Percentiles rank a stretch among this genome's conserved stretches.
These are phyloP conservation scores for Doryteuthis pealeii DNA, from an alignment of 1,140 invertebrate species.

Conservation along the genomic window DNA sequence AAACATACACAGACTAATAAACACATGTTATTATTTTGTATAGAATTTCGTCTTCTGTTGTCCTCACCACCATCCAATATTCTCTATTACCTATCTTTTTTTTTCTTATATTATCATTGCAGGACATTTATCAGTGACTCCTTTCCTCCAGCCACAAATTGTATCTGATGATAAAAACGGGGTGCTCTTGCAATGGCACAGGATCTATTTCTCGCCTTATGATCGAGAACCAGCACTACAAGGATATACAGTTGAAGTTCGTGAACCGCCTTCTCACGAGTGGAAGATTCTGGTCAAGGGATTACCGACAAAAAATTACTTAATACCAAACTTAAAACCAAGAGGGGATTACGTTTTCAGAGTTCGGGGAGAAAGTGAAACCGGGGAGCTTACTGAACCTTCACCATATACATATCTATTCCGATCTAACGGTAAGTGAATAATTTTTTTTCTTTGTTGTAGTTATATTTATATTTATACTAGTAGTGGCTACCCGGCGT, in stretches of 20 bases:
- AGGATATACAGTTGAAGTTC: slow-evolving; percentile 31
- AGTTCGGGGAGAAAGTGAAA: slow-evolving; percentile 81
- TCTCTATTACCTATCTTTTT: not conserved
- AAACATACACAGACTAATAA: too few species aligned
- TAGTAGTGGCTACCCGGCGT: too few species aligned
- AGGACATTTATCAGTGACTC: slow-evolving; percentile 41
- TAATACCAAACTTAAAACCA: slow-evolving; percentile 43
- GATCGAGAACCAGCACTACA: slow-evolving; percentile 16
- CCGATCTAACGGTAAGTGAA: slow-evolving; percentile 39
- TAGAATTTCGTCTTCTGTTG: too few species aligned
- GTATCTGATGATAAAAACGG: slow-evolving; percentile 40
- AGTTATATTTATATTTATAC: too few species aligned
- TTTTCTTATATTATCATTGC: slow-evolving; percentile 17
- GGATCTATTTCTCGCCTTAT: slow-evolving; percentile 45
- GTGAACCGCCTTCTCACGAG: slow-evolving; percentile 42
- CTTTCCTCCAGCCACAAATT: slow-evolving; percentile 40
- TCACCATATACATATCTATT: slow-evolving; percentile 51
- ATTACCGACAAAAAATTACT: slow-evolving; percentile 37
- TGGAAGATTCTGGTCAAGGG: slow-evolving; percentile 49
- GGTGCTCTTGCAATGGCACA: slow-evolving; percentile 45
- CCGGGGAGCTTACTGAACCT: slow-evolving; percentile 51
- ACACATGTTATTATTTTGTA: too few species aligned
- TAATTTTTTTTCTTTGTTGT: too few species aligned
- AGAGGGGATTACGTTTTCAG: slow-evolving; percentile 49
- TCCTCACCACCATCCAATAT: too few species aligned